phyloP scores from a whole-genome alignment of 2,113 vertebrate genomes.

The Sciurus niger region DNA sequence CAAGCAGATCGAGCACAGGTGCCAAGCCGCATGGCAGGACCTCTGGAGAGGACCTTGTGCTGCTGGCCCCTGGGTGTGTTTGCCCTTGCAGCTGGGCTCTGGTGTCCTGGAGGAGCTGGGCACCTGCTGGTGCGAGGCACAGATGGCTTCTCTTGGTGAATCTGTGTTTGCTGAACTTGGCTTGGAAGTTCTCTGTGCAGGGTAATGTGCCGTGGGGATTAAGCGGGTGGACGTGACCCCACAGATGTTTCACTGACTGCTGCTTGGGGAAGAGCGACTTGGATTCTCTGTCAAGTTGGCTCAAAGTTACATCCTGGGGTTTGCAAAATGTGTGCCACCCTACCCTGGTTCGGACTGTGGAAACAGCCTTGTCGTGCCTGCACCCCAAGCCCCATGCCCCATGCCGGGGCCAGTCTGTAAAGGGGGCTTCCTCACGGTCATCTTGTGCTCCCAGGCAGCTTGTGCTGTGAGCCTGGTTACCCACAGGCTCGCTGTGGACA shows the following conservation, averaged over 20 bases:
- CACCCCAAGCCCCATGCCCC: background rate
- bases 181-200: background rate
- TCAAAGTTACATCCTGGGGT: constrained; percentile 66
- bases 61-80: background rate
- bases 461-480: background rate
- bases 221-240: background rate
- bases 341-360: background rate
- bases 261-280: constrained; percentile 50
- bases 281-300: constrained; percentile 76
- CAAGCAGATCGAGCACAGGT: background rate
- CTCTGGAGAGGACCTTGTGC: background rate
- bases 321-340: background rate
- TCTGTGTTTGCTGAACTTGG: background rate
- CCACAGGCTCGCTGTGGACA: fast-evolving
- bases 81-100: background rate
- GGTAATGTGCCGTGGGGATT: background rate
- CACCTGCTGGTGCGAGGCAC: background rate
- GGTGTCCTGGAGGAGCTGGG: background rate
- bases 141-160: background rate
- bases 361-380: fast-evolving
- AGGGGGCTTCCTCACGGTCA: background rate
- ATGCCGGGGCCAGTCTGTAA: background rate
- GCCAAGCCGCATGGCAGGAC: fast-evolving
- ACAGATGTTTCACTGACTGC: background rate
- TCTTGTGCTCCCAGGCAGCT: background rate